These are phyloP conservation scores for Ostrea denselamellosa DNA, from an alignment of 1,140 invertebrate genomes.

Conservation along the genomic window DNA sequence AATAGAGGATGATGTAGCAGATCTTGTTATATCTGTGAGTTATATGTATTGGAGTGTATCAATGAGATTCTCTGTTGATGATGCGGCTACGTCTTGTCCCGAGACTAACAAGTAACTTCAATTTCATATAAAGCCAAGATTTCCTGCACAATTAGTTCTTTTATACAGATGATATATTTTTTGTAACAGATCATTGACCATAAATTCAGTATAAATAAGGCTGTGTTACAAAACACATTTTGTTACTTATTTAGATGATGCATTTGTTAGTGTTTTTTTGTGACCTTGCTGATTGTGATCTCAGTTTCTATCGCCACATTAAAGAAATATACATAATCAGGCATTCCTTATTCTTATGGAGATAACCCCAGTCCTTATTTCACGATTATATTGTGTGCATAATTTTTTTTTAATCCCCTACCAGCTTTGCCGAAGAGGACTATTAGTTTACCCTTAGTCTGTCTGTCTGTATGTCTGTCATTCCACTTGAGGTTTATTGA, in stretches of 20 bases:
- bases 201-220: background rate
- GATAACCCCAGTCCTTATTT: too few species aligned
- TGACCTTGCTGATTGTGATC: constrained; percentile 31
- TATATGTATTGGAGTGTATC: background rate
- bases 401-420: too few species aligned
- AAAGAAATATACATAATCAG: background rate
- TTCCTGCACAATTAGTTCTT: background rate
- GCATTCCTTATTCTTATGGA: too few species aligned
- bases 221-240: background rate
- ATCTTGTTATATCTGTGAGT: background rate
- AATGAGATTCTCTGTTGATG: too few species aligned
- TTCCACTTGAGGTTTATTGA: too few species aligned
- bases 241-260: background rate
- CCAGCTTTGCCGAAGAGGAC: too few species aligned
- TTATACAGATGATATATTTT: background rate
- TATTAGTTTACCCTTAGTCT: too few species aligned
- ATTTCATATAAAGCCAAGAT: background rate
- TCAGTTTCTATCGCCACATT: constrained; percentile 15
- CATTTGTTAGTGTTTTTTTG: background rate
- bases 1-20: background rate
- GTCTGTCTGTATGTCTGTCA: too few species aligned
- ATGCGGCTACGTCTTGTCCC: background rate
- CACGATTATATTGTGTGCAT: too few species aligned
- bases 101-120: background rate
- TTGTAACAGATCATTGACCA: background rate